These are phyloP conservation scores for Megaustenia siamemsis DNA, from an alignment of 2,888 invertebrate genomes.

Conservation along the genomic window DNA sequence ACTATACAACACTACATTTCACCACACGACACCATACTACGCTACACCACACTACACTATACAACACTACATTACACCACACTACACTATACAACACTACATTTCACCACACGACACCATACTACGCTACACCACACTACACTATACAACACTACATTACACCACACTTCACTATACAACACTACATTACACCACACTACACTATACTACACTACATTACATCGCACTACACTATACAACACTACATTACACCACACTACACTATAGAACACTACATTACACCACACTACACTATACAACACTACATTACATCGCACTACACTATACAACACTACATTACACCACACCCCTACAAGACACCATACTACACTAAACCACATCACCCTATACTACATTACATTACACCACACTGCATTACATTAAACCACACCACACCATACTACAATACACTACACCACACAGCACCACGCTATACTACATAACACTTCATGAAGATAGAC, in stretches of 20 bases:
- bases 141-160: background rate
- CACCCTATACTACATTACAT: too few relatives aligned
- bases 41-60: background rate
- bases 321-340: background rate
- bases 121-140: background rate
- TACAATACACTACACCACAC: too few relatives aligned
- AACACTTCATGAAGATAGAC: too few relatives aligned
- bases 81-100: background rate
- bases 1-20: background rate
- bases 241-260: background rate
- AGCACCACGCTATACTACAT: too few relatives aligned
- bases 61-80: background rate
- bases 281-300: background rate
- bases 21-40: background rate
- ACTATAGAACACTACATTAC: background rate
- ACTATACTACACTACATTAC: background rate
- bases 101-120: background rate
- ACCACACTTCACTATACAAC: background rate
- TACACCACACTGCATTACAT: too few relatives aligned
- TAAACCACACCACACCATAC: too few relatives aligned
- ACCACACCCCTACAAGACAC: too few relatives aligned
- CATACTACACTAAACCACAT: too few relatives aligned
- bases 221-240: background rate
- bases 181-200: background rate
- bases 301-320: background rate